A percentile compares a stretch with the other conserved stretches of the same genome.
Conservation (phyloP, 2,797 vertebrate species). For the Anguilla megastoma region DNA sequence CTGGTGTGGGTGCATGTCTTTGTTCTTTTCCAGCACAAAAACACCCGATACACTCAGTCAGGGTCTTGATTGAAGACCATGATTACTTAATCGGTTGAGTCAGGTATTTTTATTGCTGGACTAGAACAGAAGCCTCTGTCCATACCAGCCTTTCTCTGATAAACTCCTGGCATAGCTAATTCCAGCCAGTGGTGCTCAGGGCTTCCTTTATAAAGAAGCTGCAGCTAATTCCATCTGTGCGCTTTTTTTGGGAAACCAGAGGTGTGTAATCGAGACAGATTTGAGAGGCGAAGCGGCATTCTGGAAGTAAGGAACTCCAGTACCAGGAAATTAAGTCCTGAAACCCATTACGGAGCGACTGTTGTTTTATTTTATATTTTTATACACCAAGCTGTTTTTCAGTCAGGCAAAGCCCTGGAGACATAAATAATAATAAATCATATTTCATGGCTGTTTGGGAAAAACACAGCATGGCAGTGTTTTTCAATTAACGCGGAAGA, state of each 20-base stretch:
- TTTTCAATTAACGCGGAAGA: background rate
- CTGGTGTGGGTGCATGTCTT: background rate
- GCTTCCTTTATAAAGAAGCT: background rate
- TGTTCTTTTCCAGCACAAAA: background rate
- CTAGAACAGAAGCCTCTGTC: background rate
- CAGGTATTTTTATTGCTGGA: background rate
- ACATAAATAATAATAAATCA: slow-evolving; percentile 16
- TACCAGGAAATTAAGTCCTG: background rate
- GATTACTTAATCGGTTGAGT: background rate
- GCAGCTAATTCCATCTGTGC: background rate
- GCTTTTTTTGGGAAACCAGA: background rate
- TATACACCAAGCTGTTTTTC: background rate
- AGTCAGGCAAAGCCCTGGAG: slow-evolving; percentile 13
- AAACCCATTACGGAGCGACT: background rate
- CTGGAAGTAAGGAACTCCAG: background rate
- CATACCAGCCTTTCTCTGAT: background rate
- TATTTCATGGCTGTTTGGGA: slow-evolving; percentile 14
- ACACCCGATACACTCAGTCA: background rate
- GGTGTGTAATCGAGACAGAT: background rate
- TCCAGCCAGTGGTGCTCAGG: background rate
- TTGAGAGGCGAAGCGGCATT: background rate
- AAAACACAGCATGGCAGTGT: background rate
- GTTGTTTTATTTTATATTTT: background rate
- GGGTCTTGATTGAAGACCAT: background rate
- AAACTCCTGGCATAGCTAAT: background rate